Conservation (phyloP, 2,888 invertebrate species). For the Erebia ligea region DNA sequence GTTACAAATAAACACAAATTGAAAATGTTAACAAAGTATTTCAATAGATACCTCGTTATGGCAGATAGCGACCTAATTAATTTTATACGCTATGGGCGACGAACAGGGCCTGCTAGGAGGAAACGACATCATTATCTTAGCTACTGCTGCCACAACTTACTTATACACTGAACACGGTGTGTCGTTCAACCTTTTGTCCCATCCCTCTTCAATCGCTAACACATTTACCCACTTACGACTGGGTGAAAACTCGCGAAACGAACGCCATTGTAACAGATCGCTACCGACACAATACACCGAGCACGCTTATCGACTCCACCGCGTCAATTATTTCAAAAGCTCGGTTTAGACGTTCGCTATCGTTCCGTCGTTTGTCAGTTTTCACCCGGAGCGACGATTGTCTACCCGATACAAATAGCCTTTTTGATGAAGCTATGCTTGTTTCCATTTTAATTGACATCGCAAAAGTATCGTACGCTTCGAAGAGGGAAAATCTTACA, state of each 20-base stretch:
- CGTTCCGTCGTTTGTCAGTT: constrained; percentile 74
- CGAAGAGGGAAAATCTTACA: constrained; percentile 42
- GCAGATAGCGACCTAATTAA: constrained; percentile 46
- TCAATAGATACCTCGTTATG: constrained; percentile 3
- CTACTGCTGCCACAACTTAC: constrained; percentile 58
- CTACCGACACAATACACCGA: constrained; percentile 57
- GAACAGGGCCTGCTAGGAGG: constrained; percentile 52
- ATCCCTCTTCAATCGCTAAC: constrained; percentile 74
- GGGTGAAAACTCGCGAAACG: constrained; percentile 81
- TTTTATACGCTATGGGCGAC: constrained; percentile 44
- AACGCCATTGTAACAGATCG: constrained; percentile 65
- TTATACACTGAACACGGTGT: constrained; percentile 39
- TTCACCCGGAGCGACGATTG: constrained; percentile 71
- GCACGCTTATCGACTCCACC: constrained; percentile 71
- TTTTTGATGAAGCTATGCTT: constrained; percentile 64
- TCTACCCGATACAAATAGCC: constrained; percentile 70
- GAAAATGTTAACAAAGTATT: constrained; percentile 5
- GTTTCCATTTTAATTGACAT: constrained; percentile 70
- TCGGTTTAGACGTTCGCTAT: constrained; percentile 74
- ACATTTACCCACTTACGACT: constrained; percentile 79
- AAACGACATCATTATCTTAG: constrained; percentile 71
- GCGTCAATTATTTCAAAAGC: constrained; percentile 81
- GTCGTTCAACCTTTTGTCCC: constrained; percentile 58
- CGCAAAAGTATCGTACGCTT: constrained; percentile 43
- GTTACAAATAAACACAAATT: background rate